phyloP scores from a whole-genome alignment of 2,113 vertebrate genomes.

The Coryphaenoides rupestris region DNA sequence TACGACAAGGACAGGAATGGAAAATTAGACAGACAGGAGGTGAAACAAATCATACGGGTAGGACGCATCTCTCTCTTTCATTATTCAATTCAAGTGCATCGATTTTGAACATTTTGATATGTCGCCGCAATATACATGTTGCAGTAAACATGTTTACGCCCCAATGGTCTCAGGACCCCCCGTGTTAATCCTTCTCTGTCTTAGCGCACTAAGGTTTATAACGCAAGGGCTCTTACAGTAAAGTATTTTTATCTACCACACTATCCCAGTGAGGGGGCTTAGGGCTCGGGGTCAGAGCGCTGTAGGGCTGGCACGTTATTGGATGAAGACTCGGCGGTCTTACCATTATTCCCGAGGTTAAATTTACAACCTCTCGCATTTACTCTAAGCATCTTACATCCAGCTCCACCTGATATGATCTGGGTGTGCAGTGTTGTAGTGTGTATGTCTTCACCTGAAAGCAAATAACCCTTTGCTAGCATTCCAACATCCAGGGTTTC shows the following conservation, averaged over 20 bases:
- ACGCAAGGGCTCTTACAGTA: constrained; percentile 2
- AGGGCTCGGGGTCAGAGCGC: not conserved
- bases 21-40: constrained; percentile 75
- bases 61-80: not conserved
- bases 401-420: not conserved
- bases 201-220: too few relatives aligned
- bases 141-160: too few relatives aligned
- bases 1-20: constrained; percentile 83
- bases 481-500: too few relatives aligned
- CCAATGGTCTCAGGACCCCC: too few relatives aligned
- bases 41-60: constrained; percentile 78
- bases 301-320: constrained; percentile 1
- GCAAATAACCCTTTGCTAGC: too few relatives aligned
- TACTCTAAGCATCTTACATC: not conserved
- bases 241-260: constrained; percentile 14
- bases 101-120: too few relatives aligned
- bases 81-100: too few relatives aligned
- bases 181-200: too few relatives aligned
- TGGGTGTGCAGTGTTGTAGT: not conserved
- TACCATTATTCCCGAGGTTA: constrained; percentile 5
- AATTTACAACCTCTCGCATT: constrained; percentile 13
- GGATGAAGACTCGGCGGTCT: not conserved
- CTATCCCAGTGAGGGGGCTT: not conserved
- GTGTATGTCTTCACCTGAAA: not conserved
- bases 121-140: too few relatives aligned